Conservation (phyloP, 2,113 vertebrate genomes). For the Picathartes gymnocephalus region DNA sequence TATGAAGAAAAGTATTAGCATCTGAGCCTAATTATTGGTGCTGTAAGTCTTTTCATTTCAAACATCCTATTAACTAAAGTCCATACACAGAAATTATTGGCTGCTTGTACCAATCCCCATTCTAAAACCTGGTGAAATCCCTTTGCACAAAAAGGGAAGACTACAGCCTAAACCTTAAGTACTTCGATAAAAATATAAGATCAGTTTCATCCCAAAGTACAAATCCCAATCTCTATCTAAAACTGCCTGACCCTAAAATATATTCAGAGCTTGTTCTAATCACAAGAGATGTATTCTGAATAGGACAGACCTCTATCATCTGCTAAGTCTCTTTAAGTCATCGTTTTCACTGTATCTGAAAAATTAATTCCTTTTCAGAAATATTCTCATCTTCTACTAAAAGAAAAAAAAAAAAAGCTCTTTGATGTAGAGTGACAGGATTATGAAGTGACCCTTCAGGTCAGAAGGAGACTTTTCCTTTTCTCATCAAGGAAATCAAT, state of each 20-base stretch:
- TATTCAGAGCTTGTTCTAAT: conserved; percentile 70
- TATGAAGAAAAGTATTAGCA: neutral
- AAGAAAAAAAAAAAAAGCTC: conserved; percentile 63
- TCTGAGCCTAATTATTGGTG: conserved; percentile 36
- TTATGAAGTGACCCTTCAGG: conserved; percentile 78
- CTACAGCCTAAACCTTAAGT: conserved; percentile 67
- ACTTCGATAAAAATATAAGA: conserved; percentile 74
- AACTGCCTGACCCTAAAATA: conserved; percentile 69
- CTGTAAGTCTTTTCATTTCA: conserved; percentile 54
- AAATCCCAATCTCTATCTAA: conserved; percentile 69
- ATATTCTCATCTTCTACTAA: conserved; percentile 77
- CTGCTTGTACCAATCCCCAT: conserved; percentile 42
- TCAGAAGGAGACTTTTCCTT: conserved; percentile 80
- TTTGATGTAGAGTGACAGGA: conserved; percentile 75
- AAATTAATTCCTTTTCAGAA: conserved; percentile 83
- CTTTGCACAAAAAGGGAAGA: conserved; percentile 55
- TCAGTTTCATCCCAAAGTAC: conserved; percentile 68
- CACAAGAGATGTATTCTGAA: conserved; percentile 66
- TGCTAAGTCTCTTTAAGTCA: conserved; percentile 73
- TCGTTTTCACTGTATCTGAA: conserved; percentile 73
- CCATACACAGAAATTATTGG: conserved; percentile 58
- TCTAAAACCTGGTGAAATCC: conserved; percentile 62
- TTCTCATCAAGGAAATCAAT: conserved; percentile 88
- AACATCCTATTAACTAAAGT: conserved; percentile 70
- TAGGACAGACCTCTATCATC: conserved; percentile 61